A percentile compares a stretch with the other conserved stretches of the same genome.
These are phyloP conservation scores for Bedellia somnulentella DNA, from an alignment of 2,888 invertebrate genomes.

Conservation along the genomic window DNA sequence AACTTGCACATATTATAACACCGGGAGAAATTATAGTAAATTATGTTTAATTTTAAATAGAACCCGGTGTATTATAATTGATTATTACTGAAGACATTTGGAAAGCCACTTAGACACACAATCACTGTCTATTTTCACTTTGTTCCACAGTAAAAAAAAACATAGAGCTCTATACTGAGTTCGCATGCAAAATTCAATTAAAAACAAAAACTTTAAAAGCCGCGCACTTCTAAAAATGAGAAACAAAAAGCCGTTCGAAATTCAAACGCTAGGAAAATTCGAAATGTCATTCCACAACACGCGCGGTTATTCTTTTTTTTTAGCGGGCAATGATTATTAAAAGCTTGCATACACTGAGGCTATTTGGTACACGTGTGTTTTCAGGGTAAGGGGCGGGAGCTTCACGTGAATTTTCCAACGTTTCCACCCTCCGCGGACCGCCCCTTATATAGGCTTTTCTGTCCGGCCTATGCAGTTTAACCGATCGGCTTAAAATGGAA, in stretches of 20 bases:
- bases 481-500: slow-evolving; percentile 36
- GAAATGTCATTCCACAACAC: slow-evolving; percentile 25
- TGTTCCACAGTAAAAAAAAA: neutral
- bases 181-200: too few species aligned
- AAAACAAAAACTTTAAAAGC: slow-evolving; percentile 1
- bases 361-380: slow-evolving; percentile 53
- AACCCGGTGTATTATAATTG: too few species aligned
- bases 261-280: slow-evolving; percentile 17
- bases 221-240: neutral
- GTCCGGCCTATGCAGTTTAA: slow-evolving; percentile 61
- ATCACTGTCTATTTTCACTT: slow-evolving; percentile 1
- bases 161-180: too few species aligned
- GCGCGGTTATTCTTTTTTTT: slow-evolving; percentile 30
- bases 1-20: too few species aligned
- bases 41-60: too few species aligned
- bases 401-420: slow-evolving; percentile 60
- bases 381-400: slow-evolving; percentile 40
- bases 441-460: slow-evolving; percentile 59
- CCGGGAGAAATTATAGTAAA: too few species aligned
- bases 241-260: slow-evolving; percentile 16
- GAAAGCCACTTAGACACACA: too few species aligned
- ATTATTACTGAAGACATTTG: too few species aligned
- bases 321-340: slow-evolving; percentile 48
- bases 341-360: slow-evolving; percentile 47
- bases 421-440: slow-evolving; percentile 60